These are phyloP conservation scores for Danio kyathit DNA, from an alignment of 2,797 vertebrate species.

Conservation along the genomic window DNA sequence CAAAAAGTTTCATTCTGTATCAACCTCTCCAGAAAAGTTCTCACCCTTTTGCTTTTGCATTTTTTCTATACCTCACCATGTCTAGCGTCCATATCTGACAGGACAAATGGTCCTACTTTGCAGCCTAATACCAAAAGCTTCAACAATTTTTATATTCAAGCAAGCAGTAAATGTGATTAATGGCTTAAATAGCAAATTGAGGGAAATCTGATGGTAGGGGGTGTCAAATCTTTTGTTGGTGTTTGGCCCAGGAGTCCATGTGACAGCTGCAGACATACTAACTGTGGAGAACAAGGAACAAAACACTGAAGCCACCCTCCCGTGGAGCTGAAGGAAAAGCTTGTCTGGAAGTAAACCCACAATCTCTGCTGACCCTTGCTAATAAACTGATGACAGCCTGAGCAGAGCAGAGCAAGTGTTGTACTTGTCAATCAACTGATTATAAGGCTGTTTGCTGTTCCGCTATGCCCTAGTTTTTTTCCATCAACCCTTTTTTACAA, in stretches of 20 bases:
- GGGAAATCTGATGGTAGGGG: constrained; percentile 26
- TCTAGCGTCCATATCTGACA: not conserved
- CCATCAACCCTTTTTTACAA: not conserved
- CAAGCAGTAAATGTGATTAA: constrained; percentile 33
- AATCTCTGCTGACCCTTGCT: constrained; percentile 19
- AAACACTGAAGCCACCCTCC: constrained; percentile 55
- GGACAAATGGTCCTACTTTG: not conserved
- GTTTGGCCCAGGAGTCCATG: constrained; percentile 5
- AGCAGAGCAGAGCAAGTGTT: constrained; percentile 20
- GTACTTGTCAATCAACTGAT: constrained; percentile 46
- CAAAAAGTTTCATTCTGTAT: not conserved
- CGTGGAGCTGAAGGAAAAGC: constrained; percentile 45
- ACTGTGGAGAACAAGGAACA: constrained; percentile 41
- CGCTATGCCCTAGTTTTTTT: not conserved
- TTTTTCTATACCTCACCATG: not conserved
- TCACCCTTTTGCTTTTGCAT: not conserved
- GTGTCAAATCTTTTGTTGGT: constrained; percentile 36
- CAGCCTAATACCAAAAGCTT: not conserved
- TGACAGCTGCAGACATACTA: constrained; percentile 47
- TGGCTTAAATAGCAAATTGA: constrained; percentile 1
- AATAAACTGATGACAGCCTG: constrained; percentile 6
- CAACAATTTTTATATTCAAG: constrained; percentile 9
- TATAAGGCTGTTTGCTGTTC: not conserved
- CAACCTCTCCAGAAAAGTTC: not conserved
- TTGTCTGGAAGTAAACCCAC: constrained; percentile 31